phyloP scores from a whole-genome alignment of 2,113 vertebrate genomes.

The Micromys minutus region DNA sequence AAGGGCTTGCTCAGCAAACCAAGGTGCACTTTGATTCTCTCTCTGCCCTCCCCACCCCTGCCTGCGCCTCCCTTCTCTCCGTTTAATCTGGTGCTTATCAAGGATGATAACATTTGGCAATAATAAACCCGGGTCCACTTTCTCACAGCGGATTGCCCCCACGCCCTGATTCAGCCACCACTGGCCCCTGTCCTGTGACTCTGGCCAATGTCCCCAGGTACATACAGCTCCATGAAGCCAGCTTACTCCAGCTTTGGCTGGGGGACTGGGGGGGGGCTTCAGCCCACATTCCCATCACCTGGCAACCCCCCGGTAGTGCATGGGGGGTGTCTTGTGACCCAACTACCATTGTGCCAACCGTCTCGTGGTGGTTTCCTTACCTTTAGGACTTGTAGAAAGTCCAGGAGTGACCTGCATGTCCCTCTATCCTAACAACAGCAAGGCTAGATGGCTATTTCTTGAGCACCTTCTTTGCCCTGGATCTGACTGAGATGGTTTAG shows the following conservation, averaged over 20 bases:
- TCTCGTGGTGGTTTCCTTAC: neutral
- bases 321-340: fast-evolving
- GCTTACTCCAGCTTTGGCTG: neutral
- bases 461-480: neutral
- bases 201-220: neutral
- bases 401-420: neutral
- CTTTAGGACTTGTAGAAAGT: neutral
- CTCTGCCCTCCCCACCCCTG: neutral
- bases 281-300: neutral
- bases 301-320: neutral
- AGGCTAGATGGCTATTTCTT: neutral
- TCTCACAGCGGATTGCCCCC: conserved; percentile 86
- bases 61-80: conserved; percentile 77
- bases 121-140: conserved; percentile 84
- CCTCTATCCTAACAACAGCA: neutral
- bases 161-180: conserved; percentile 83
- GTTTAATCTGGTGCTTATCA: conserved; percentile 84
- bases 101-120: conserved; percentile 85
- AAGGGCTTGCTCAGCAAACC: conserved; percentile 59
- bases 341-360: neutral
- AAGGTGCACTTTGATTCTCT: conserved; percentile 61
- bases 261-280: neutral
- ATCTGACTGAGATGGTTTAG: no score
- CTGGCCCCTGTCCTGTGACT: neutral
- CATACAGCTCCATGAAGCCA: fast-evolving